Conservation (phyloP, 2,113 vertebrate species). For the Myotis yumanensis region DNA sequence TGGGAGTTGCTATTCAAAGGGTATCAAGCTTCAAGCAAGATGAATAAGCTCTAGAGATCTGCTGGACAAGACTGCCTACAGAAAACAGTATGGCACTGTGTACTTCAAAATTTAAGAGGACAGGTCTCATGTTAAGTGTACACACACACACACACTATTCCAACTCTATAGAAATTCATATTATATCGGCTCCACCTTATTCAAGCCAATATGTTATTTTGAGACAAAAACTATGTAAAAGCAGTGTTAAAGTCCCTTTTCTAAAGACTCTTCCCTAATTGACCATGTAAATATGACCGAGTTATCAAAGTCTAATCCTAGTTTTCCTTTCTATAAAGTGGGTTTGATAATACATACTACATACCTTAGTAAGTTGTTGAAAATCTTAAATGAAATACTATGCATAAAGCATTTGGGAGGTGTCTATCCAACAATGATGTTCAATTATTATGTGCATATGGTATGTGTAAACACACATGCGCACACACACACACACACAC, state of each 20-base stretch:
- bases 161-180: neutral
- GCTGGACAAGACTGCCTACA: neutral
- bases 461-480: neutral
- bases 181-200: neutral
- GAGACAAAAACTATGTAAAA: neutral
- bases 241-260: neutral
- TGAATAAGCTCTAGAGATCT: neutral
- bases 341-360: neutral
- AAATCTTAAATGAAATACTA: neutral
- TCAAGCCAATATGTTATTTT: neutral
- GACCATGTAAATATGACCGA: neutral
- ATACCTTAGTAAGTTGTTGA: neutral
- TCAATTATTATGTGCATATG: neutral
- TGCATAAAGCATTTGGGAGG: neutral
- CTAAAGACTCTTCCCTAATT: neutral
- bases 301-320: neutral
- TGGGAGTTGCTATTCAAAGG: neutral
- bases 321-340: neutral
- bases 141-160: neutral
- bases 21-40: neutral
- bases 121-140: neutral
- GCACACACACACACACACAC: neutral
- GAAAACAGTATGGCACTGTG: neutral
- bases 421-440: neutral
- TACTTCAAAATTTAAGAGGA: neutral